phyloP scores from a whole-genome alignment of 2,797 vertebrate genomes.

The Parotocinclus haroldoi region DNA sequence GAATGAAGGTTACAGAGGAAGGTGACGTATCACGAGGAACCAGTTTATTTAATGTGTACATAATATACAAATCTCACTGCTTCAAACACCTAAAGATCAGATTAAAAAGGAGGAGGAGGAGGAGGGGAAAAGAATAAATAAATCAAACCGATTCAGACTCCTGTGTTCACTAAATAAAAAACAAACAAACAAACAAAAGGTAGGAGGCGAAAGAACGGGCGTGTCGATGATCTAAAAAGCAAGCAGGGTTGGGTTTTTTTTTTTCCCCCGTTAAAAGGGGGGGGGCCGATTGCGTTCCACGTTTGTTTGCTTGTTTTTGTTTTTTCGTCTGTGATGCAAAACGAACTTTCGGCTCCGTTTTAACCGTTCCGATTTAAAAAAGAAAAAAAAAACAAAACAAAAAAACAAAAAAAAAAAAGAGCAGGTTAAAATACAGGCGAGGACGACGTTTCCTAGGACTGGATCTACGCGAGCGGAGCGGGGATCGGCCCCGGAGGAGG shows the following conservation, averaged over 20 bases:
- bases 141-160: constrained; percentile 83
- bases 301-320: constrained; percentile 14
- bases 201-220: constrained; percentile 52
- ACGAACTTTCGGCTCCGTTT: no score
- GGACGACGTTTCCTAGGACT: constrained; percentile 76
- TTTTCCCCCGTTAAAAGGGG: no score
- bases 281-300: no score
- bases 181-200: constrained; percentile 39
- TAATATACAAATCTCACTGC: constrained; percentile 92
- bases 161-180: constrained; percentile 48
- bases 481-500: not conserved
- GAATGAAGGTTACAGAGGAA: constrained; percentile 67
- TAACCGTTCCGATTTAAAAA: no score
- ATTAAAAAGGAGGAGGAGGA: constrained; percentile 89
- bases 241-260: constrained; percentile 69
- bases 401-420: no score
- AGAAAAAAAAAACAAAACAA: no score
- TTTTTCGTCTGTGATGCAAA: no score
- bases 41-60: constrained; percentile 85
- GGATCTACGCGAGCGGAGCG: constrained; percentile 49
- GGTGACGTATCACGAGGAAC: constrained; percentile 73
- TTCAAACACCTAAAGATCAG: constrained; percentile 77
- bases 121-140: constrained; percentile 89
- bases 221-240: constrained; percentile 67
- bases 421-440: constrained; percentile 83